Conservation (phyloP, 2,113 vertebrate species). For the Chamaea fasciata region DNA sequence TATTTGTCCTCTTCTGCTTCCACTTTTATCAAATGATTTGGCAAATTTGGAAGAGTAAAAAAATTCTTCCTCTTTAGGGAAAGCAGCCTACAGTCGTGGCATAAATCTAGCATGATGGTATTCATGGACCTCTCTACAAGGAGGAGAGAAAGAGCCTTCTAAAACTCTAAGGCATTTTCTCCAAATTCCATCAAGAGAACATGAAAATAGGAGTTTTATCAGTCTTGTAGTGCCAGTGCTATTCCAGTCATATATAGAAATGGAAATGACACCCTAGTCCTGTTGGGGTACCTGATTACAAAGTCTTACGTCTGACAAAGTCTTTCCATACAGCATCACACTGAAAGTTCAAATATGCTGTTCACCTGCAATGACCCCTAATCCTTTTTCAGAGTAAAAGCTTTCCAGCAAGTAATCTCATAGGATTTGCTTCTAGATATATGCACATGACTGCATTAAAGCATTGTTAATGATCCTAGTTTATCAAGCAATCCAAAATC, state of each 20-base stretch:
- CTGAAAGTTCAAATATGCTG: neutral
- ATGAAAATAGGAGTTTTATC: neutral
- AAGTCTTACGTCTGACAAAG: neutral
- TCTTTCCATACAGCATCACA: neutral
- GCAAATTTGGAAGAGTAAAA: neutral
- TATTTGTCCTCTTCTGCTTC: neutral
- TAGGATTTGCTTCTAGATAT: conserved; percentile 1
- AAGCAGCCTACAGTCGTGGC: neutral
- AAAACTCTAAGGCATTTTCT: neutral
- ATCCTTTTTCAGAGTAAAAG: conserved; percentile 27
- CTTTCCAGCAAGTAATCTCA: conserved; percentile 26
- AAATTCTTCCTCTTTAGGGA: neutral
- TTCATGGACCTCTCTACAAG: neutral
- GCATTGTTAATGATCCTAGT: neutral
- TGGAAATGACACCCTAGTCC: neutral
- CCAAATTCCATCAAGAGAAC: neutral
- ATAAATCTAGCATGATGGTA: neutral
- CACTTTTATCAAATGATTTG: neutral
- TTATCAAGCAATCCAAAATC: neutral
- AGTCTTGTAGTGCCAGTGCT: neutral
- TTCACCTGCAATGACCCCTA: neutral
- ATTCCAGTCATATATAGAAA: neutral
- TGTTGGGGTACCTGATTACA: neutral
- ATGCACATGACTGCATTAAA: neutral
- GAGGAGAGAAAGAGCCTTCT: neutral